Percentiles rank a stretch among this genome's conserved stretches.
These are phyloP conservation scores for Oryctolagus cuniculus DNA, from an alignment of 2,113 vertebrate species.

Conservation along the genomic window mOryCun1.1 NC_091434.1:160563001-160563500, in stretches of 20 bases:
- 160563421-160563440: background rate
- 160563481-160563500: background rate
- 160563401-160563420: slow-evolving; percentile 43
- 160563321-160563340: slow-evolving; percentile 14
- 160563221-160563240: background rate
- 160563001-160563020: background rate
- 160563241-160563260: background rate
- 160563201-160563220: slow-evolving; percentile 69
- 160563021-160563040: background rate
- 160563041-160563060: background rate
- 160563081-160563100: background rate
- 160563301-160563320: slow-evolving; percentile 38
- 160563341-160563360: background rate
- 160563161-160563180: slow-evolving; percentile 34
- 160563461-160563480: slow-evolving; percentile 43
- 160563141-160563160: slow-evolving; percentile 39
- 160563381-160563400: background rate
- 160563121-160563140: background rate
- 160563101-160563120: slow-evolving; percentile 23
- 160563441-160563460: slow-evolving; percentile 35
- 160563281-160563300: background rate
- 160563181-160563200: slow-evolving; percentile 40
- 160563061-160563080: background rate
- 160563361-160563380: slow-evolving; percentile 51
- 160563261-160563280: background rate